Percentiles rank a stretch among this genome's conserved stretches.
These are phyloP conservation scores for Vidua macroura DNA, from an alignment of 2,113 vertebrate genomes.

Conservation along the genomic window DNA sequence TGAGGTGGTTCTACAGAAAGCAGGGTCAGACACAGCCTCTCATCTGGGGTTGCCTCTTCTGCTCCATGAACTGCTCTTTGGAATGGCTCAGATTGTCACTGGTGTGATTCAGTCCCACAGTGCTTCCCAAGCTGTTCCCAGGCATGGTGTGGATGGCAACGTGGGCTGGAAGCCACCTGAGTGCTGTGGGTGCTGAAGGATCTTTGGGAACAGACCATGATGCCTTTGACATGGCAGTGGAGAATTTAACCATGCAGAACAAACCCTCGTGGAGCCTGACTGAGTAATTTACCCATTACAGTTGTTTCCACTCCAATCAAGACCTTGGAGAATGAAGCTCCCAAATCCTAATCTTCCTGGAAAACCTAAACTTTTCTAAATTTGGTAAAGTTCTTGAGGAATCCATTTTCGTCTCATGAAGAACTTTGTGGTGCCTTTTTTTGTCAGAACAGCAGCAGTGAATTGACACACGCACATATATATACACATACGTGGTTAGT, in stretches of 20 bases:
- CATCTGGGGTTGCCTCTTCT: neutral
- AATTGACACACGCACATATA: neutral
- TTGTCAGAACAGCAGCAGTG: neutral
- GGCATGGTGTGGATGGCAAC: rapidly evolving
- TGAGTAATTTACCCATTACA: neutral
- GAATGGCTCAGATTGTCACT: neutral
- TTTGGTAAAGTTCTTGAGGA: neutral
- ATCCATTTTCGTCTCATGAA: neutral
- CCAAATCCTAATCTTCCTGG: neutral
- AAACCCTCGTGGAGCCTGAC: neutral
- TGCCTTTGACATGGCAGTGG: neutral
- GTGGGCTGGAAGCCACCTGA: neutral
- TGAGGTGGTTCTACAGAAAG: neutral
- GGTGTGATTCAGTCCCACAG: rapidly evolving
- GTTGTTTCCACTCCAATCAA: neutral
- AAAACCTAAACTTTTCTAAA: neutral
- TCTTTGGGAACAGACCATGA: neutral
- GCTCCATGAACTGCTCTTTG: neutral
- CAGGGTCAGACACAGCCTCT: neutral
- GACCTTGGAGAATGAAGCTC: neutral
- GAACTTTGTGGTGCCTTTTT: neutral
- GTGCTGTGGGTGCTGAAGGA: neutral
- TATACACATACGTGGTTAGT: neutral
- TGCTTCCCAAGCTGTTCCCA: neutral
- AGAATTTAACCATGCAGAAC: neutral